Conservation (phyloP, 2,888 invertebrate species). For the Dascillus cervinus region DNA sequence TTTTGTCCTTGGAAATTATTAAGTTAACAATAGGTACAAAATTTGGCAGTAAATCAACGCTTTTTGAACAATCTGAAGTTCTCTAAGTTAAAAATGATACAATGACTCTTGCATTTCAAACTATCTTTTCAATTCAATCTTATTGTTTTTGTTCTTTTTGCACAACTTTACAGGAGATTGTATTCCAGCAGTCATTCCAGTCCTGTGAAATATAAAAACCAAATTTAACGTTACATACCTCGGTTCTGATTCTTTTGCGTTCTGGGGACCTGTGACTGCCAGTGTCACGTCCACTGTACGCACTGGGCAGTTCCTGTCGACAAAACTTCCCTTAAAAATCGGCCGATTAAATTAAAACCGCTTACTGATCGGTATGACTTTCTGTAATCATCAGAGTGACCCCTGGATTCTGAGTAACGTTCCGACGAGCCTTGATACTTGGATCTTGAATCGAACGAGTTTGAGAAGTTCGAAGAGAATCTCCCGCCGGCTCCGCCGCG, state of each 20-base stretch:
- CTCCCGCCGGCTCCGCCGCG: slow-evolving; percentile 26
- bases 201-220: slow-evolving; percentile 13
- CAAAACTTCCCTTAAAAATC: neutral
- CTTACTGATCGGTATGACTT: slow-evolving; percentile 36
- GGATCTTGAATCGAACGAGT: slow-evolving; percentile 31
- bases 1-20: too few relatives aligned
- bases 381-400: slow-evolving; percentile 31
- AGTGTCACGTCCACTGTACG: slow-evolving; percentile 46
- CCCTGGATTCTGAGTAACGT: slow-evolving; percentile 29
- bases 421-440: slow-evolving; percentile 30
- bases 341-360: slow-evolving; percentile 9
- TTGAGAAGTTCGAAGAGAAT: slow-evolving; percentile 26
- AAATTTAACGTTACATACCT: slow-evolving; percentile 40
- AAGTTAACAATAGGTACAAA: too few relatives aligned
- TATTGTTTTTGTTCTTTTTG: too few relatives aligned
- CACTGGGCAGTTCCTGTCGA: slow-evolving; percentile 14
- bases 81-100: too few relatives aligned
- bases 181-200: too few relatives aligned
- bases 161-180: too few relatives aligned
- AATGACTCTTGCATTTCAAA: too few relatives aligned
- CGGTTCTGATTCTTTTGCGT: slow-evolving; percentile 55
- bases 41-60: too few relatives aligned
- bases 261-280: slow-evolving; percentile 55
- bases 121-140: too few relatives aligned
- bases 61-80: too few relatives aligned